Evolutionary conservation across 2,113 vertebrate genomes (phyloP), one percentile per base, ranked within the genome.

Genomic region (Trogon surrucura): DNA sequence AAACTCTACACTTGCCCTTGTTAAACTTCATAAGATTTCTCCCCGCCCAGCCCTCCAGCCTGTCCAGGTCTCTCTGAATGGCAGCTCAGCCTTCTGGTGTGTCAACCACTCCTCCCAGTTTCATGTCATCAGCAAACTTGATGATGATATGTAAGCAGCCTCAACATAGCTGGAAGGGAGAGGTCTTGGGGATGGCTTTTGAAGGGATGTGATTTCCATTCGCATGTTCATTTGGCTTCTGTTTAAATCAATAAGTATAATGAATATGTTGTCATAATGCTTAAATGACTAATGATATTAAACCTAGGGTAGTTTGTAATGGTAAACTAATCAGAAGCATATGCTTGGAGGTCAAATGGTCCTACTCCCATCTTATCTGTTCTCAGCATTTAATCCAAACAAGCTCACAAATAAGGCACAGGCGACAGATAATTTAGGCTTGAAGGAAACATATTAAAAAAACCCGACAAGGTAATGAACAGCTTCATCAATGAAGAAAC

Each of bases 281-380:
- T 88, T 81, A 91, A 88, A 72, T 80, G 30, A 72, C 54, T 89
- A 62, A 96, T 25, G 26, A 56, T 89, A 75, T 72, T 85, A 91
- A 89, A 67, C 8, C 32, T 34, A 54, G 27, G 5, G 27, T 70
- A 83, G 45, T 51, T 82, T 5, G 2, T n/a, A 82, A 88, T 45
- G 66, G 18, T 61, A 57, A 80, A 16, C 23, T 90, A 77, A 92
- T 73, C 47, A 57, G 64, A 80, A 92, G 20, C 20, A 58, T 20
- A 56, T 29, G 27, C 50, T 91, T 78, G 32, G 30, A 92, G 38
- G 41, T 70, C 44, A 80, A 16, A 70, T 5, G 18, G 27, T 51
- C 44, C 27, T 56, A 70, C n/a, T 60, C 27, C 14, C 23, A 44
- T 56, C 18, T 58, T 77, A 80, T 44, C 48, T 78, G 45, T 66